Evolutionary conservation across 92 coral and sea anemone genomes (phyloP).

Genomic region (Epizoanthus stellaris): DNA sequence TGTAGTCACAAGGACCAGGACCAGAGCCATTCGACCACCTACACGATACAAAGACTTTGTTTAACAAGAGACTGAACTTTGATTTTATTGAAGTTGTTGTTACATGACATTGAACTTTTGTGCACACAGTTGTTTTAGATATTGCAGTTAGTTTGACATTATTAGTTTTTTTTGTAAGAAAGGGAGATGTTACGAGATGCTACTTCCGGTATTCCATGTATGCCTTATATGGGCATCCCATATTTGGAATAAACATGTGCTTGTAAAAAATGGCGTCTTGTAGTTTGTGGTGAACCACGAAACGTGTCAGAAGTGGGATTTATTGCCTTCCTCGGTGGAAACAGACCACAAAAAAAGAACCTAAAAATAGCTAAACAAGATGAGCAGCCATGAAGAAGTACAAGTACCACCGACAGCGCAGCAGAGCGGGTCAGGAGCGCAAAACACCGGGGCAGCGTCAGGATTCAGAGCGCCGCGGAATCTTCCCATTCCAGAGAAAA

Average conservation of each 20-base stretch:
- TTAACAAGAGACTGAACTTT: conserved; percentile 9
- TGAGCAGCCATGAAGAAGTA: not conserved
- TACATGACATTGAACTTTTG: conserved; percentile 7
- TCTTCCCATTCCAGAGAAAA: conserved; percentile 4
- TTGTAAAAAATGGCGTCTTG: not conserved
- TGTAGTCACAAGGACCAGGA: conserved; percentile 22
- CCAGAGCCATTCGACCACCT: conserved; percentile 19
- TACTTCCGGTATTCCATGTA: too few species aligned
- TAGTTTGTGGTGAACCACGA: not conserved
- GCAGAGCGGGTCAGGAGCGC: conserved; percentile 14
- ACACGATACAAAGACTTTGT: conserved; percentile 15
- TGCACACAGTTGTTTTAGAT: not conserved
- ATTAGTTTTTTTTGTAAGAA: conserved; percentile 5
- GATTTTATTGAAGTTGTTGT: conserved; percentile 17
- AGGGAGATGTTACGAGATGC: conserved; percentile 36
- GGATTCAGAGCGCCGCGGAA: conserved; percentile 8
- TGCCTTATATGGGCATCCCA: too few species aligned
- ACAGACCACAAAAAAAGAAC: not conserved
- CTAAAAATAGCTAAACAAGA: not conserved
- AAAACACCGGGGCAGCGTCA: conserved; percentile 17
- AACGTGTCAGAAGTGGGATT: not conserved
- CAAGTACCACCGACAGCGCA: not conserved
- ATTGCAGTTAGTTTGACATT: not conserved
- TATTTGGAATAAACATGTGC: too few species aligned
- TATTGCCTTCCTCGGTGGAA: not conserved